A percentile compares a stretch with the other conserved stretches of the same genome.
These are phyloP conservation scores for Panagrolaimus sp. DNA, from an alignment of 1,140 invertebrate species.

Conservation along the genomic window DNA sequence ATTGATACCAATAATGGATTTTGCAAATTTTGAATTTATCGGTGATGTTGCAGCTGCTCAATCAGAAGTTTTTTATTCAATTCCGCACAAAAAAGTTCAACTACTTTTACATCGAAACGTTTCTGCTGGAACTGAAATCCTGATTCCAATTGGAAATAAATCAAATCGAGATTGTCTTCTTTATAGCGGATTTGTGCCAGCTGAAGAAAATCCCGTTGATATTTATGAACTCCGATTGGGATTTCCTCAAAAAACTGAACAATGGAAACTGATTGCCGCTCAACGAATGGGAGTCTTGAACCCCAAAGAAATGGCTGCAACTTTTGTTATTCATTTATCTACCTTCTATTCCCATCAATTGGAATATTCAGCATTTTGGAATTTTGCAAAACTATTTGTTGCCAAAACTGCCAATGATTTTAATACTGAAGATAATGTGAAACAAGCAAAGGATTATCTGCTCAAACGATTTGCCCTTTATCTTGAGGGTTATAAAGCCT, in stretches of 20 bases:
- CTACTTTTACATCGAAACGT: slow-evolving; percentile 24
- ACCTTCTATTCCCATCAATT: slow-evolving; percentile 8
- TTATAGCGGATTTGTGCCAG: slow-evolving; percentile 45
- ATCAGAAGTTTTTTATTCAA: slow-evolving; percentile 20
- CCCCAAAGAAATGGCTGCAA: slow-evolving; percentile 18
- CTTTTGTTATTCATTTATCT: slow-evolving; percentile 21
- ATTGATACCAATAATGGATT: slow-evolving; percentile 37
- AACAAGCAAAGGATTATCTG: slow-evolving; percentile 30
- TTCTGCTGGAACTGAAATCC: slow-evolving; percentile 4
- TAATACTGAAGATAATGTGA: slow-evolving; percentile 16
- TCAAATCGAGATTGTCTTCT: slow-evolving; percentile 37
- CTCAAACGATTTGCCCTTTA: slow-evolving; percentile 27
- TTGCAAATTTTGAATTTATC: slow-evolving; percentile 38
- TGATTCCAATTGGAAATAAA: slow-evolving; percentile 36
- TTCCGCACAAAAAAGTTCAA: slow-evolving; percentile 21
- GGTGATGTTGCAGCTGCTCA: slow-evolving; percentile 19
- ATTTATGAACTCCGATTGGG: slow-evolving; percentile 40
- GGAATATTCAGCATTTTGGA: slow-evolving; percentile 20
- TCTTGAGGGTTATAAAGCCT: slow-evolving; percentile 17
- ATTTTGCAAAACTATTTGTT: slow-evolving; percentile 31
- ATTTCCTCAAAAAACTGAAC: not conserved
- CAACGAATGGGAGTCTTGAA: not conserved
- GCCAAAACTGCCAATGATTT: slow-evolving; percentile 16
- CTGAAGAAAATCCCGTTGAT: slow-evolving; percentile 29
- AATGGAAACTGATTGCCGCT: slow-evolving; percentile 19